Evolutionary conservation across 2,797 vertebrate genomes (phyloP).

Genomic region (Molossus alvarezi): DNA sequence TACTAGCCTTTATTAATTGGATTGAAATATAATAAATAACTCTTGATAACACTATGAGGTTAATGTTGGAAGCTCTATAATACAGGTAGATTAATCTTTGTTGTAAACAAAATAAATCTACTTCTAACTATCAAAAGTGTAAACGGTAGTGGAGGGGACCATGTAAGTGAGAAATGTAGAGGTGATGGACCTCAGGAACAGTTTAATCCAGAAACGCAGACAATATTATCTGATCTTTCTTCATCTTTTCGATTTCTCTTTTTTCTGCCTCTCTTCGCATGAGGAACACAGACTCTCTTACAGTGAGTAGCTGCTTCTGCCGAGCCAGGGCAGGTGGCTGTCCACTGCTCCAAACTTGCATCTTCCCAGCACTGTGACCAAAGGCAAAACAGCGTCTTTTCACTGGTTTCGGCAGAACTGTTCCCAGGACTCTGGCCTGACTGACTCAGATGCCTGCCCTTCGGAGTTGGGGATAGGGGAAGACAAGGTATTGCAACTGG

Average conservation of each 20-base stretch:
- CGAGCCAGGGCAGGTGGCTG: not conserved
- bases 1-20: conserved; percentile 15
- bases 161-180: conserved; percentile 2
- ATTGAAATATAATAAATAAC: conserved; percentile 44
- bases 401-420: not conserved
- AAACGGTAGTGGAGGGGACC: not conserved
- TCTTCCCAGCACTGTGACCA: not conserved
- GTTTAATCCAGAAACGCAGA: not conserved
- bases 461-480: not conserved
- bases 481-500: not conserved
- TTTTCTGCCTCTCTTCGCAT: not conserved
- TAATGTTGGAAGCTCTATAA: not conserved
- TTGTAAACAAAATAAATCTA: conserved; percentile 19
- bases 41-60: not conserved
- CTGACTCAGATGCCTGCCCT: not conserved
- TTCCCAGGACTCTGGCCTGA: not conserved
- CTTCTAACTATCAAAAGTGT: conserved; percentile 13
- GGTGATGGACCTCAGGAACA: not conserved
- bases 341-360: not conserved
- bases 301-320: not conserved
- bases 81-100: not conserved
- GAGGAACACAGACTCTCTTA: conserved; percentile 5
- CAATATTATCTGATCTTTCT: not conserved
- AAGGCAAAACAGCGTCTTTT: not conserved
- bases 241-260: conserved; percentile 16